A percentile compares a stretch with the other conserved stretches of the same genome.
phyloP scores from a whole-genome alignment of 2,113 vertebrate genomes.

The Recurvirostra avosetta region DNA sequence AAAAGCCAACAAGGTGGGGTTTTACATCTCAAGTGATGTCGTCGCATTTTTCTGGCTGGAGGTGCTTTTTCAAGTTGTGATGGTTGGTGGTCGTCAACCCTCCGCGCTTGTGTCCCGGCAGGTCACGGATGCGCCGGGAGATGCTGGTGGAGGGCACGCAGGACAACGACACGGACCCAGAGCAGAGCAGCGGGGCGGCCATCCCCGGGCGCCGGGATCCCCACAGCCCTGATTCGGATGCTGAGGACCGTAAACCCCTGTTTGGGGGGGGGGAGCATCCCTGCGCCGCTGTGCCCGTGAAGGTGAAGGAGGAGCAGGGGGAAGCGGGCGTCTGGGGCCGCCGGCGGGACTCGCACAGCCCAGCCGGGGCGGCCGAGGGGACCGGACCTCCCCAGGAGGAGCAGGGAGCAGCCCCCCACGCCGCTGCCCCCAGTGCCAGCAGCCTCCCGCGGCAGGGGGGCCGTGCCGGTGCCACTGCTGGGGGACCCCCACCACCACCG shows the following conservation, averaged over 20 bases:
- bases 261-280: constrained; percentile 38
- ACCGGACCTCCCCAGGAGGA: constrained; percentile 72
- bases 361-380: background rate
- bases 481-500: background rate
- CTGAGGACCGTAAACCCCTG: constrained; percentile 80
- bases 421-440: constrained; percentile 15
- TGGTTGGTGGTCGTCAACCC: rapidly evolving
- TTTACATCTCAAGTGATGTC: rapidly evolving
- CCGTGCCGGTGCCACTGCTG: constrained; percentile 21
- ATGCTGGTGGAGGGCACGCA: constrained; percentile 91
- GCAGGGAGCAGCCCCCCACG: constrained; percentile 22
- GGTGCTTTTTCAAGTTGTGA: rapidly evolving
- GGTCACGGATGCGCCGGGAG: constrained; percentile 96
- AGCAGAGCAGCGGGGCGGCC: constrained; percentile 69
- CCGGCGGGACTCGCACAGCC: constrained; percentile 31
- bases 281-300: constrained; percentile 33
- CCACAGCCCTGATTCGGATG: constrained; percentile 81
- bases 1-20: background rate
- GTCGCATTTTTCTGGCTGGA: rapidly evolving
- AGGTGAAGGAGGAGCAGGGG: constrained; percentile 85
- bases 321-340: constrained; percentile 47
- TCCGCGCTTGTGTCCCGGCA: constrained; percentile 25
- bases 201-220: constrained; percentile 43
- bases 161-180: constrained; percentile 87
- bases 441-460: constrained; percentile 67